Conservation (phyloP, 2,888 invertebrate species). For the Synanthedon formicaeformis region DNA sequence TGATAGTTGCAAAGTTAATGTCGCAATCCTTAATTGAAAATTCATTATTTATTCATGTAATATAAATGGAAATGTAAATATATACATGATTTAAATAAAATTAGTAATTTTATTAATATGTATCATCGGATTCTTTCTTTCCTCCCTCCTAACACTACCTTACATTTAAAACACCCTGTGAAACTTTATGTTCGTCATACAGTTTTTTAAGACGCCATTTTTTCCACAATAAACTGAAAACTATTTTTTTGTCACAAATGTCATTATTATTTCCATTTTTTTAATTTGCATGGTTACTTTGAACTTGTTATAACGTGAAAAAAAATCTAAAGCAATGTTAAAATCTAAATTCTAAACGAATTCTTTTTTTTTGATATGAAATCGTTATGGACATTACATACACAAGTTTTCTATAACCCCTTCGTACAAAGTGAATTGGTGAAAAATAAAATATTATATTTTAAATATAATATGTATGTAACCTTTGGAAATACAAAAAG, state of each 20-base stretch:
- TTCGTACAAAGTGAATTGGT: too few relatives aligned
- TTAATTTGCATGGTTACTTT: neutral
- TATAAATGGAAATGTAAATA: neutral
- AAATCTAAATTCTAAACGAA: conserved; percentile 26
- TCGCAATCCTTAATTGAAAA: neutral
- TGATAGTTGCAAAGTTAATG: too few relatives aligned
- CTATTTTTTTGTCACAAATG: too few relatives aligned
- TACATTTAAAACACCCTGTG: conserved; percentile 66
- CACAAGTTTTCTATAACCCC: too few relatives aligned
- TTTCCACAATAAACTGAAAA: conserved; percentile 8
- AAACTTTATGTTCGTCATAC: conserved; percentile 32
- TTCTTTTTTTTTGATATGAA: conserved; percentile 39
- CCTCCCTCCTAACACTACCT: conserved; percentile 56
- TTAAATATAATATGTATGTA: conserved; percentile 6
- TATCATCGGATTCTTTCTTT: conserved; percentile 9
- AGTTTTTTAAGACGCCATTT: conserved; percentile 18
- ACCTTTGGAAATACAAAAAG: conserved; percentile 24
- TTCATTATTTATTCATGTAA: neutral
- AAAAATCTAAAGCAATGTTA: conserved; percentile 6
- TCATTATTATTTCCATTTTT: too few relatives aligned
- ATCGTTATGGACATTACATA: conserved; percentile 4
- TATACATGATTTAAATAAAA: too few relatives aligned
- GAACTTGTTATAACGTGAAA: conserved; percentile 2
- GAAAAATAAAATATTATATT: too few relatives aligned
- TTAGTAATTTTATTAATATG: too few relatives aligned